A percentile compares a stretch with the other conserved stretches of the same genome.
Conservation (phyloP, 2,797 vertebrate genomes). For the Cryptoprocta ferox region DNA sequence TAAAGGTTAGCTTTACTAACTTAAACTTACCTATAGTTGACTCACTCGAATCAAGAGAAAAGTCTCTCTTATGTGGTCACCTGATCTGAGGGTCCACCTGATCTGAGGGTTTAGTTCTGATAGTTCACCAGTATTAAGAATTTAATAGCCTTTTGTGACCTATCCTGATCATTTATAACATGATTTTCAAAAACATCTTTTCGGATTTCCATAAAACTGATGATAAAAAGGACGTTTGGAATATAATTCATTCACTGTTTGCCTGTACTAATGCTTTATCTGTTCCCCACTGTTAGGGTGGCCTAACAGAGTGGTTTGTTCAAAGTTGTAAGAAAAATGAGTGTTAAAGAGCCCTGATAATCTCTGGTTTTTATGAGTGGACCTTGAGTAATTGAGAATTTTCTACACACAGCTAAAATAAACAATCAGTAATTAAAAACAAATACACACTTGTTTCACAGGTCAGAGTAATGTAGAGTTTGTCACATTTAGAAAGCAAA, state of each 20-base stretch:
- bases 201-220: not conserved
- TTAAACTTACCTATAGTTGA: not conserved
- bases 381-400: constrained; percentile 54
- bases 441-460: constrained; percentile 46
- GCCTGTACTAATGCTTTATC: not conserved
- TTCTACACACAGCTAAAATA: not conserved
- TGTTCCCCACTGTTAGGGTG: not conserved
- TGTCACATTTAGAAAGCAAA: constrained; percentile 41
- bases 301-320: not conserved
- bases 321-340: constrained; percentile 44
- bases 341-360: not conserved
- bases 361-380: not conserved
- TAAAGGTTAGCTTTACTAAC: not conserved
- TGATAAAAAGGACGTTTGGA: not conserved
- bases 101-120: not conserved
- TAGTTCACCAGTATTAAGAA: not conserved
- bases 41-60: not conserved
- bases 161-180: not conserved
- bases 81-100: not conserved
- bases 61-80: not conserved
- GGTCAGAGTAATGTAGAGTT: constrained; percentile 53
- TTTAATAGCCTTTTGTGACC: constrained; percentile 3
- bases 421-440: constrained; percentile 49
- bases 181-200: not conserved
- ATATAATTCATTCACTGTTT: not conserved